Evolutionary conservation across 1,140 invertebrate genomes (phyloP).

Genomic region (Procambarus virginalis): DNA sequence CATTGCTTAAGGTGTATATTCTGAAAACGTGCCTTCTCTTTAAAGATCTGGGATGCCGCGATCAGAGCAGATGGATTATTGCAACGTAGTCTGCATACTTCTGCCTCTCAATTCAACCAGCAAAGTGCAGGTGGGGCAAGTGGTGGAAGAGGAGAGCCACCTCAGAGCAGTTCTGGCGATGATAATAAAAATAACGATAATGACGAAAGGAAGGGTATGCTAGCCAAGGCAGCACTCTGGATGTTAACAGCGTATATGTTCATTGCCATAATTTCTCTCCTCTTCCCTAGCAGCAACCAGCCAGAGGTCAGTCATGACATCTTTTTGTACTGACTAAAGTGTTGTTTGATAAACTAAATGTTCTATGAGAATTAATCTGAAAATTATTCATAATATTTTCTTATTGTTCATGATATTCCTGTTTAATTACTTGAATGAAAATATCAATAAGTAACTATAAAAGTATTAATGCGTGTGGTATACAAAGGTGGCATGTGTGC

Average conservation of each 20-base stretch:
- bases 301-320: conserved; percentile 79
- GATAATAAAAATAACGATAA: conserved; percentile 75
- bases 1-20: not conserved
- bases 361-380: too few relatives aligned
- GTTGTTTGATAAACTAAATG: not conserved
- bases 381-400: not conserved
- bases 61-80: conserved; percentile 22
- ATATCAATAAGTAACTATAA: not conserved
- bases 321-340: not conserved
- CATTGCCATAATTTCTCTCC: conserved; percentile 81
- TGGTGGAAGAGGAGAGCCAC: not conserved
- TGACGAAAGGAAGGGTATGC: conserved; percentile 80
- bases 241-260: conserved; percentile 84
- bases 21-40: not conserved
- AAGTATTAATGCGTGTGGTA: not conserved
- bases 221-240: conserved; percentile 85
- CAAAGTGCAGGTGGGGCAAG: not conserved
- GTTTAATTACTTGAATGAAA: not conserved
- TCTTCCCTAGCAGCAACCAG: conserved; percentile 83
- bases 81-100: conserved; percentile 12
- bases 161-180: conserved; percentile 8
- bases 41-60: conserved; percentile 17
- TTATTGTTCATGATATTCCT: not conserved
- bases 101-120: conserved; percentile 29
- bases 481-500: not conserved